A percentile compares a stretch with the other conserved stretches of the same genome.
phyloP scores from a whole-genome alignment of 2,888 invertebrate species.

The Pollenia amentaria region DNA sequence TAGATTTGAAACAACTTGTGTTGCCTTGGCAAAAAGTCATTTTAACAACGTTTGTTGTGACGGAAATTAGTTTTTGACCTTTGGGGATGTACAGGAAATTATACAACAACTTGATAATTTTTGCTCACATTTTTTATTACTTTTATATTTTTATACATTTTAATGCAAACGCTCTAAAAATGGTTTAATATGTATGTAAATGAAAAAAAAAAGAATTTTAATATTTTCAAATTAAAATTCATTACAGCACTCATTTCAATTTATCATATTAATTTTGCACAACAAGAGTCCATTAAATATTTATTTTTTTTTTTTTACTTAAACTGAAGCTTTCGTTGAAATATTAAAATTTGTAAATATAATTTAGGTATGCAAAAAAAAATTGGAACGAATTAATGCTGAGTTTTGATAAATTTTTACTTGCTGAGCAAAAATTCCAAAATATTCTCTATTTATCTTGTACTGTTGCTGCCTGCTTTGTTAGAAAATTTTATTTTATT shows the following conservation, averaged over 20 bases:
- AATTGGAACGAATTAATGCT: not conserved
- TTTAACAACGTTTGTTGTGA: slow-evolving; percentile 66
- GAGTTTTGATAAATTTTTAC: slow-evolving; percentile 3
- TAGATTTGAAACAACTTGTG: slow-evolving; percentile 37
- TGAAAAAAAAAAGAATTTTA: not conserved
- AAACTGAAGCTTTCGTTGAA: too few relatives aligned
- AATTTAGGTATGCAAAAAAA: too few relatives aligned
- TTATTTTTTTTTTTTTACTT: too few relatives aligned
- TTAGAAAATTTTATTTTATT: not conserved
- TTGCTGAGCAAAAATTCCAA: slow-evolving; percentile 16
- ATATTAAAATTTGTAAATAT: too few relatives aligned
- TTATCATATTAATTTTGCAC: too few relatives aligned
- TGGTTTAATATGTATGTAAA: not conserved
- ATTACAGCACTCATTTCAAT: not conserved
- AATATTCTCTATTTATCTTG: slow-evolving; percentile 2
- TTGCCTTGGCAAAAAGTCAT: slow-evolving; percentile 51
- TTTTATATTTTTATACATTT: slow-evolving; percentile 16
- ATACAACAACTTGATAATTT: slow-evolving; percentile 70
- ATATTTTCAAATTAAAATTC: slow-evolving; percentile 6
- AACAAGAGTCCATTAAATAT: too few relatives aligned
- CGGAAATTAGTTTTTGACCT: slow-evolving; percentile 74
- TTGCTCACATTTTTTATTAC: slow-evolving; percentile 48
- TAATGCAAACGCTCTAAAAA: not conserved
- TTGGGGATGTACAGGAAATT: slow-evolving; percentile 73
- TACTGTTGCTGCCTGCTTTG: not conserved